Conservation (phyloP, 2,113 vertebrate genomes). For the Circaetus gallicus region DNA sequence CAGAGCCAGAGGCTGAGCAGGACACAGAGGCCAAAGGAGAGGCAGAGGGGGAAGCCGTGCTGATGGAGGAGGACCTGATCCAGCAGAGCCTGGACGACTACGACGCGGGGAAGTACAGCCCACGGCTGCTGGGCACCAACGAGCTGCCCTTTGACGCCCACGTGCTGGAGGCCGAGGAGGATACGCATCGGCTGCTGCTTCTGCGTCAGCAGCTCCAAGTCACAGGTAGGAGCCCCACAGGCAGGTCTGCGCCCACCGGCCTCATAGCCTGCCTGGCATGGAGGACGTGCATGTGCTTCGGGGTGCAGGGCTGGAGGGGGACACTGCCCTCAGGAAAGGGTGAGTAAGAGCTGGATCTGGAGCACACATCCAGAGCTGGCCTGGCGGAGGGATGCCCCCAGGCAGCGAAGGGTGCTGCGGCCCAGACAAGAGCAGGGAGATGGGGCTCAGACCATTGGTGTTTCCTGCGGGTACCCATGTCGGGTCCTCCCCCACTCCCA, state of each 20-base stretch:
- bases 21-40: constrained; percentile 52
- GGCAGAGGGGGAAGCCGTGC: constrained; percentile 82
- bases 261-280: accelerated
- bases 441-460: accelerated
- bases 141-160: constrained; percentile 92
- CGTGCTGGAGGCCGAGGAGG: constrained; percentile 86
- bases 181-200: constrained; percentile 81
- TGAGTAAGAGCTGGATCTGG: neutral
- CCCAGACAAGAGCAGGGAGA: neutral
- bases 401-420: neutral
- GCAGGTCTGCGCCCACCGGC: accelerated
- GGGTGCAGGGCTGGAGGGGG: neutral
- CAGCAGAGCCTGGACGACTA: constrained; percentile 97
- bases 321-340: neutral
- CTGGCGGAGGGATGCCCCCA: neutral
- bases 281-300: accelerated
- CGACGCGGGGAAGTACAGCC: constrained; percentile 91
- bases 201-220: constrained; percentile 89
- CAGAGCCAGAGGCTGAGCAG: constrained; percentile 53
- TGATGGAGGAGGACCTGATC: constrained; percentile 96
- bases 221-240: constrained; percentile 76
- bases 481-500: accelerated
- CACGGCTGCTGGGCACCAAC: constrained; percentile 78
- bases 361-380: neutral
- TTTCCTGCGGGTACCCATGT: accelerated